Base-by-base conservation (phyloP, 1,140 invertebrate genomes). In the Adelges cooleyi region DNA sequence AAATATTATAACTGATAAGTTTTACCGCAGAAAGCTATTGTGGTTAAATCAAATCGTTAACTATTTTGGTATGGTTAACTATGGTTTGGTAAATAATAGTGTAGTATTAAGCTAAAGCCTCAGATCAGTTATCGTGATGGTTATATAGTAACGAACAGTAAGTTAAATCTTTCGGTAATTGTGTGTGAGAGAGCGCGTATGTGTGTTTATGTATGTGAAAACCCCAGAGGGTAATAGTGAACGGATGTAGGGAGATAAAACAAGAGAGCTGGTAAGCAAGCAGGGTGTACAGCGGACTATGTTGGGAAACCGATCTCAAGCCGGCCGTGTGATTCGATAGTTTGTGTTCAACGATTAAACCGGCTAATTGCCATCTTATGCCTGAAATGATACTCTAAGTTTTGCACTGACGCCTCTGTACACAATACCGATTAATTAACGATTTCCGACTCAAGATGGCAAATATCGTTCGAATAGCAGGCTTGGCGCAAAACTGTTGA, bases 311-410 rank as follows among this genome's bases (percentile, higher is more conserved):
- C 56, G 56, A 62, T 62, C 56, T 62, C 42, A 48, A 62, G 56
- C 56, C 56, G 56, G 38, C 56, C 42, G 56, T 62, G 42, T 62
- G 56, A 62, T 62, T 62, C 27, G 56, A 62, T 62, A 62, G 56
- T 62, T 62, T 62, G 56, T 62, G 56, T 48, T 62, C 56, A 62
- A 62, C 56, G 56, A 62, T 62, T 62, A 62, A 62, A 62, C 56
- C 56, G 15, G 42, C 56, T 62, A 62, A 62, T 62, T 62, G 56
- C 56, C 27, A 62, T 62, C 56, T 62, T 62, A 62, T 62, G 56
- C 56, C 56, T 62, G 56, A 62, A 62, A 62, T 62, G 56, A 62
- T 62, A 62, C 56, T 62, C 42, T 42, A 48, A 62, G 56, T 62
- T 62, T 62, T 48, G 40, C 56, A 20, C 56, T 48, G 56, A 62